Conservation (phyloP, 1,140 invertebrate species). For the Microplitis mediator region DNA sequence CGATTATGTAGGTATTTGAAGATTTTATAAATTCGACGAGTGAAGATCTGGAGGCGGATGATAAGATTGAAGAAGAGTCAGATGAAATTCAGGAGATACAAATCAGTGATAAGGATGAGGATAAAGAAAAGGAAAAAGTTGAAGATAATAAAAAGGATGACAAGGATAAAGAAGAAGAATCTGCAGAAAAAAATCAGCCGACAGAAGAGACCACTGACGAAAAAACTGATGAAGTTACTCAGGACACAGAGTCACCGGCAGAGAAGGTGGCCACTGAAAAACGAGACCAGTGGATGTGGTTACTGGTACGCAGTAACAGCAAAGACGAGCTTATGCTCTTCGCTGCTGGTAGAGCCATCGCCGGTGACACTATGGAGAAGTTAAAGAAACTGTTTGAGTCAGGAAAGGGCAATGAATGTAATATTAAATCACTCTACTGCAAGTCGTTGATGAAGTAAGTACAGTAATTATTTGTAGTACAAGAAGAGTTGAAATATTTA, state of each 20-base stretch:
- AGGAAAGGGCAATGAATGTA: conserved; percentile 54
- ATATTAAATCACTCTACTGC: conserved; percentile 59
- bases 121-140: too few species aligned
- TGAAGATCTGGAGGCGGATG: conserved; percentile 13
- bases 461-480: neutral
- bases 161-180: too few species aligned
- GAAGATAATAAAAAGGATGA: too few species aligned
- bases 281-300: conserved; percentile 47
- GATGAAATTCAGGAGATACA: conserved; percentile 3
- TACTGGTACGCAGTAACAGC: conserved; percentile 55
- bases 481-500: conserved; percentile 1
- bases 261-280: neutral
- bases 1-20: conserved; percentile 47
- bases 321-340: conserved; percentile 57
- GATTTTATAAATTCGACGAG: conserved; percentile 47
- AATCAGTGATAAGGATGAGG: too few species aligned
- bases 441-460: conserved; percentile 55
- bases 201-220: too few species aligned
- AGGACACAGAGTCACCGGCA: conserved; percentile 24
- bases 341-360: conserved; percentile 56
- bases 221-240: neutral
- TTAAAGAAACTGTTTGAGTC: conserved; percentile 51
- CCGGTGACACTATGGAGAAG: conserved; percentile 46
- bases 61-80: conserved; percentile 32
- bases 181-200: too few species aligned